Base-by-base conservation (phyloP, 2,888 invertebrate species). In the Incurvaria masculella region DNA sequence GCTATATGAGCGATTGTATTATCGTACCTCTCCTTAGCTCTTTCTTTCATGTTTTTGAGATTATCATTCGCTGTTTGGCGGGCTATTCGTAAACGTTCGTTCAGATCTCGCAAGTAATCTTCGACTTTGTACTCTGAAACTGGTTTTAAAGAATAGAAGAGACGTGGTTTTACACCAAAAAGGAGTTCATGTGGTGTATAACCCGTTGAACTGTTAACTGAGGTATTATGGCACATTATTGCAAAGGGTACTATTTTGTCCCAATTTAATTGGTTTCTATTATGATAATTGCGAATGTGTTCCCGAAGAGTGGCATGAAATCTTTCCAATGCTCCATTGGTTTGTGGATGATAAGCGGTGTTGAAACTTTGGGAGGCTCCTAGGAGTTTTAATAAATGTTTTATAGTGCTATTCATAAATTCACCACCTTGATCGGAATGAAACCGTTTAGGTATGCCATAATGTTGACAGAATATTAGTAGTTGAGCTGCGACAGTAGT, bases 261-360 rank as follows among this genome's bases (percentile, higher is more conserved):
- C 59, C 60, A 61, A 27, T 61, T 59, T 43, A 42, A 47, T 0
- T 49, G 44, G 18, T 48, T 50, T 20, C 59, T 48, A 23, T 40
- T 57, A 16, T 59, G 57, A 48, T 61, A 61, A 59, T 60, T 59
- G 3, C 61, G 53, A 1, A 59, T 57, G 33, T 60, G 60, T 45
- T 61, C 62, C 17, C 60, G 51, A 14, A 61, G 48, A 1, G 59
- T 60, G 2, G 59, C 60, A 27, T 62, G 61, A 42, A 61, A 61
- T 21, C 62, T 46, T 56, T 63, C 61, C 1, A 61, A 46, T 10
- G 61, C 48, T 17, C 59, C 59, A 21, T 62, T 61, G 1, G 61
- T 59, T 51, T 61, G 60, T n/a, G 60, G 62, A 45, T 62, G 59
- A 23, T 61, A 61, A 0, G 58, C 58, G 2, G 61, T 63, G 40